Percentiles rank a stretch among this genome's conserved stretches.
Evolutionary conservation across 1,140 invertebrate species (phyloP).

Genomic region (Drusus annulatus): DNA sequence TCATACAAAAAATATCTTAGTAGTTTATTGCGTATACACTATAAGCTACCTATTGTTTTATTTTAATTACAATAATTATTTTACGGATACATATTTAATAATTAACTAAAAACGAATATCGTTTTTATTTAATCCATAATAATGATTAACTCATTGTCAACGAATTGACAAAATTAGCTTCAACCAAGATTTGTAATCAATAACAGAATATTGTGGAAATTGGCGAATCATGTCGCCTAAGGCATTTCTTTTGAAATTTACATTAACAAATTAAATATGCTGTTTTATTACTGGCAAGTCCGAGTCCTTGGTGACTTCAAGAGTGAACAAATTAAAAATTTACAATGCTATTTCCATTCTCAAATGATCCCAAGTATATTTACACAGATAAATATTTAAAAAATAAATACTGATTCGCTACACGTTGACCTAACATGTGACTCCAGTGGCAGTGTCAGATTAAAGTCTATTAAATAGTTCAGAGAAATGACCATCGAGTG

Average conservation of each 20-base stretch:
- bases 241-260: conserved; percentile 2
- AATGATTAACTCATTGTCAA: conserved; percentile 36
- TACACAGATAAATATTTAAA: too few relatives aligned
- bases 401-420: conserved; percentile 5
- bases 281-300: conserved; percentile 20
- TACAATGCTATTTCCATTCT: background rate
- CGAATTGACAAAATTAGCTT: conserved; percentile 33
- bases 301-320: background rate
- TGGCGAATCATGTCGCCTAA: too few relatives aligned
- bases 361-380: too few relatives aligned
- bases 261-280: background rate
- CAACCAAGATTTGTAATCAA: conserved; percentile 16
- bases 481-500: background rate
- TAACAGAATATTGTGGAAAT: background rate
- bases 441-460: conserved; percentile 10
- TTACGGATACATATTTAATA: conserved; percentile 33
- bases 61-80: conserved; percentile 17
- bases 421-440: background rate
- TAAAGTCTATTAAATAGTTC: conserved; percentile 7
- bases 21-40: conserved; percentile 50
- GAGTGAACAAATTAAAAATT: background rate
- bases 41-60: conserved; percentile 47
- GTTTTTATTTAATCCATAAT: conserved; percentile 44
- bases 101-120: conserved; percentile 49
- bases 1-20: conserved; percentile 54